Base-by-base conservation (phyloP, 2,888 invertebrate genomes). In the Spicauda simplicius region DNA sequence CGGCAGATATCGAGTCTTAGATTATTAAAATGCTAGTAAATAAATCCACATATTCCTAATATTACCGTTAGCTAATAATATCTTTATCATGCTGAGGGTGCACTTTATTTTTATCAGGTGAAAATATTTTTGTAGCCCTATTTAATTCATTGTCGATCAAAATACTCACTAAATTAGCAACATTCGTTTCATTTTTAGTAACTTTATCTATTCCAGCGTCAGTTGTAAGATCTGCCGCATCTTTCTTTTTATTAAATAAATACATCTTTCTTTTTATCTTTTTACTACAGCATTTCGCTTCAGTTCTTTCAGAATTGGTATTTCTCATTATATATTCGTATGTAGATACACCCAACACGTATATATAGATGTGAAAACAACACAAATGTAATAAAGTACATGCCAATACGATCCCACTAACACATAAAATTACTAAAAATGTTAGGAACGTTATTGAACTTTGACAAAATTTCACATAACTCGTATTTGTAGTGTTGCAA, bases 331-430 rank as follows among this genome's bases (percentile, higher is more conserved):
- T 97, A 86, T 98, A 98, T 82, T 98, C 98, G 89, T 98, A 98
- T 0, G 98, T 98, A 19, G 98, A 97, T 55, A 98, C 93, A 1
- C 97, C 98, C 77, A 97, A 90, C 75, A 96, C 95, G 3, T 96
- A 96, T 80, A 98, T 97, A 87, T 98, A 98, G 69, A 97, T 95
- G 87, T 98, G 98, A 85, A 98, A 98, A 89, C 97, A 96, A 83
- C 97, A 97, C 63, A 98, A 93, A 87, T 98, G 98, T 71, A 97
- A 90, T 68, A 98, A 94, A 59, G 98, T 94, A 33, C 96, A 96
- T 1, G 96, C 95, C 6, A 97, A 96, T 14, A 96, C 94, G 20
- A 96, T 94, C n/a, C 97, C 96, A 68, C 96, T 88, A 20, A 96
- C 84, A 25, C 96, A 96, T 59, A 97, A 89, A 55, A 95, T 91